These are phyloP conservation scores for Excalfactoria chinensis DNA, from an alignment of 2,113 vertebrate genomes.

Conservation along the genomic window DNA sequence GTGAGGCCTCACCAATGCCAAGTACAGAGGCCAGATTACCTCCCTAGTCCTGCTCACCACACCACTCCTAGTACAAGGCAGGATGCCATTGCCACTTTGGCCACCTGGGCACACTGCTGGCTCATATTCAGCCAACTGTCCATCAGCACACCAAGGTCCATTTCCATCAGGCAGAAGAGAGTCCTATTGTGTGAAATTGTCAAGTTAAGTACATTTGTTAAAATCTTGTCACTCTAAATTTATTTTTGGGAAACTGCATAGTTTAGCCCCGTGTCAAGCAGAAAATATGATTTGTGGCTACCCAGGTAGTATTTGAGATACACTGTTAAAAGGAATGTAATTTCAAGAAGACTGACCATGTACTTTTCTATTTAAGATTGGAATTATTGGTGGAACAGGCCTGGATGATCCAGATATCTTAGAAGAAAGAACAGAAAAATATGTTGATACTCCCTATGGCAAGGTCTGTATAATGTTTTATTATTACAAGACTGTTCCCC, in stretches of 20 bases:
- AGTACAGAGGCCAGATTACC: too few species aligned
- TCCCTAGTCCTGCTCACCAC: too few species aligned
- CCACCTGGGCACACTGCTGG: too few species aligned
- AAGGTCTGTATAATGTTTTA: conserved; percentile 82
- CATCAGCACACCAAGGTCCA: too few species aligned
- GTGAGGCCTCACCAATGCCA: too few species aligned
- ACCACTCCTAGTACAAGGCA: too few species aligned
- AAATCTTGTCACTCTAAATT: neutral
- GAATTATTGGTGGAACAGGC: conserved; percentile 96
- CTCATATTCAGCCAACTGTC: too few species aligned
- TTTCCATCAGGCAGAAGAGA: neutral
- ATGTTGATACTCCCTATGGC: conserved; percentile 94
- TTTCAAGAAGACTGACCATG: neutral
- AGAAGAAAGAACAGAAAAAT: conserved; percentile 92
- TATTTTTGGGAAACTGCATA: neutral
- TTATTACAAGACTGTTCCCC: neutral
- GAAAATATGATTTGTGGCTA: neutral
- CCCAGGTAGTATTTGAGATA: neutral
- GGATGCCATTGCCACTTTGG: too few species aligned
- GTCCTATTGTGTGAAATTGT: neutral
- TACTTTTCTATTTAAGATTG: conserved; percentile 82
- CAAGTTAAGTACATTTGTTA: neutral
- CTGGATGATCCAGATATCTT: conserved; percentile 95
- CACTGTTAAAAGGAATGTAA: neutral
- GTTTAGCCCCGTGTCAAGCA: neutral